phyloP scores from a whole-genome alignment of 2,888 invertebrate species.

The Pheosia tremula region DNA sequence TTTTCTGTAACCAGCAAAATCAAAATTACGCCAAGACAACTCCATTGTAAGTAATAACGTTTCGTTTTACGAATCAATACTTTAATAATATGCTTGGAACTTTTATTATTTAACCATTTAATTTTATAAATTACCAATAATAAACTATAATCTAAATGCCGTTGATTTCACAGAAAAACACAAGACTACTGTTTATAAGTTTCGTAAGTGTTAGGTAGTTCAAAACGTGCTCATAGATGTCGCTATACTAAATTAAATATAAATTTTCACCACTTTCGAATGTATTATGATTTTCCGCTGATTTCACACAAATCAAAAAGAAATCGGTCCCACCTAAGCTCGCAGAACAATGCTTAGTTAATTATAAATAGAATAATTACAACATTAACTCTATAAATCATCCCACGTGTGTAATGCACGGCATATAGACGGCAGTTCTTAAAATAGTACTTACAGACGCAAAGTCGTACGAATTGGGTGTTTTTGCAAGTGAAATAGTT shows the following conservation, averaged over 20 bases:
- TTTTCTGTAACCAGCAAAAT: too few relatives aligned
- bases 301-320: slow-evolving; percentile 21
- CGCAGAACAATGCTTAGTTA: slow-evolving; percentile 2
- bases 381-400: slow-evolving; percentile 14
- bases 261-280: slow-evolving; percentile 21
- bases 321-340: not conserved
- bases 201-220: not conserved
- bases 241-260: slow-evolving; percentile 9
- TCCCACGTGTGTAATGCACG: slow-evolving; percentile 38
- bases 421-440: slow-evolving; percentile 29
- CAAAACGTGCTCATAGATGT: slow-evolving; percentile 23
- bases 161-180: too few relatives aligned
- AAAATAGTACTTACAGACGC: slow-evolving; percentile 49
- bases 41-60: not conserved
- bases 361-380: slow-evolving; percentile 10
- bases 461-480: slow-evolving; percentile 28
- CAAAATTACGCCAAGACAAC: not conserved
- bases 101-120: too few relatives aligned
- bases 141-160: too few relatives aligned
- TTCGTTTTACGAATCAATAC: slow-evolving; percentile 8
- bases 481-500: slow-evolving; percentile 43
- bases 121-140: too few relatives aligned
- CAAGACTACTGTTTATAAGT: not conserved
- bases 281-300: slow-evolving; percentile 33
- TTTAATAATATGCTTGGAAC: too few relatives aligned